A percentile compares a stretch with the other conserved stretches of the same genome.
Conservation (phyloP, 2,888 invertebrate species). For the Microctonus aethiopoides region DNA sequence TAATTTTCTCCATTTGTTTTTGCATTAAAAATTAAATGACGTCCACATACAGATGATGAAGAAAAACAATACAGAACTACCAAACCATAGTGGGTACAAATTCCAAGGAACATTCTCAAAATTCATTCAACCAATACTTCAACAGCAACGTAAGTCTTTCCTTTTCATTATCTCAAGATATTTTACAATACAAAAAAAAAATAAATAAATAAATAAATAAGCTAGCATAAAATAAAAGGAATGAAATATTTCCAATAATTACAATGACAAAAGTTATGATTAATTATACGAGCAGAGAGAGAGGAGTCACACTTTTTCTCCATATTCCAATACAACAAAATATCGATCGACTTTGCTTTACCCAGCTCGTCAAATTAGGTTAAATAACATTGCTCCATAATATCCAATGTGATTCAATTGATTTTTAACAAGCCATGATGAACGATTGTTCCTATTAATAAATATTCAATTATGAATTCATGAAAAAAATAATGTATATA, state of each 20-base stretch:
- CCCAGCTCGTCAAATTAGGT: constrained; percentile 31
- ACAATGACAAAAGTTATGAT: neutral
- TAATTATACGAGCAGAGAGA: neutral
- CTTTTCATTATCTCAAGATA: too few relatives aligned
- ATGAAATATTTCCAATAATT: too few relatives aligned
- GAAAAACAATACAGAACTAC: neutral
- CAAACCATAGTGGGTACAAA: neutral
- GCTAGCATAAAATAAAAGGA: too few relatives aligned
- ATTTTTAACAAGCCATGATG: constrained; percentile 1
- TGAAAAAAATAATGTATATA: too few relatives aligned
- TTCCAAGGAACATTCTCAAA: neutral
- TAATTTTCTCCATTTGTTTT: neutral
- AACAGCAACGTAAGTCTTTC: neutral
- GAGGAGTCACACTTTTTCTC: constrained; percentile 12
- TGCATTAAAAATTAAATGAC: neutral
- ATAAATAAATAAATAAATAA: too few relatives aligned
- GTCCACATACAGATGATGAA: neutral
- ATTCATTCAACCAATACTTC: neutral
- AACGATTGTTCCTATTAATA: too few relatives aligned
- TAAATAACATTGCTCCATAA: constrained; percentile 11
- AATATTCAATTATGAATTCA: too few relatives aligned
- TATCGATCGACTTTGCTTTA: constrained; percentile 30
- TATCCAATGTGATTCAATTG: constrained; percentile 20
- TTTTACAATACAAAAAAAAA: too few relatives aligned
- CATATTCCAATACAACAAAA: constrained; percentile 26